A percentile compares a stretch with the other conserved stretches of the same genome.
Evolutionary conservation across 2,888 invertebrate species (phyloP).

Genomic region (Rapana venosa): DNA sequence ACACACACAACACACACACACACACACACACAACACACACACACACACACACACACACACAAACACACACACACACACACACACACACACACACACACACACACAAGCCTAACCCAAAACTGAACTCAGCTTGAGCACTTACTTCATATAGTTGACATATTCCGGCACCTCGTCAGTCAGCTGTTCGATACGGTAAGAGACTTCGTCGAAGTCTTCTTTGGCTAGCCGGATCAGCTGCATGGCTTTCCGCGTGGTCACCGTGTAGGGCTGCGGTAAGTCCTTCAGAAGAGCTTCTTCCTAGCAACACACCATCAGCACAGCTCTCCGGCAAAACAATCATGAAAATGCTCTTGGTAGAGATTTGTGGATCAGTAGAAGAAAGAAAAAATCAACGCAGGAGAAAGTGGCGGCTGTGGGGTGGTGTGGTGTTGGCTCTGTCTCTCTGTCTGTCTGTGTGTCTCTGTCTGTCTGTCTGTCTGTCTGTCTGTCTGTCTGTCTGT

Average conservation of each 20-base stretch:
- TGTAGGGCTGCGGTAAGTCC: background rate
- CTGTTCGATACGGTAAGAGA: background rate
- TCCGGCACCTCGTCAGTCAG: background rate
- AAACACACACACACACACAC: too few species aligned
- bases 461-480: background rate
- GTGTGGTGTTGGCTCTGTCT: background rate
- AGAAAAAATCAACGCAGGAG: too few species aligned
- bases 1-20: too few species aligned
- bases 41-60: too few species aligned
- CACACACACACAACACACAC: too few species aligned
- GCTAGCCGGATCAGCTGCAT: background rate
- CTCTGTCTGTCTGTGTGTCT: background rate
- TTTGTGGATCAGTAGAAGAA: too few species aligned
- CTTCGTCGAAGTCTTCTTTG: background rate
- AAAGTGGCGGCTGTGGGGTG: too few species aligned
- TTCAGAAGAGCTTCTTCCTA: background rate
- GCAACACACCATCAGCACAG: background rate
- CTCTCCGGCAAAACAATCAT: background rate
- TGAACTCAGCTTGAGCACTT: background rate
- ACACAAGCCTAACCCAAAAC: too few species aligned
- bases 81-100: background rate
- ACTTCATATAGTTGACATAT: background rate
- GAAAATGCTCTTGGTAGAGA: background rate
- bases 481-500: background rate
- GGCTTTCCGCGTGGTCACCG: background rate